A percentile compares a stretch with the other conserved stretches of the same genome.
Conservation (phyloP, 64 coral and sea anemone genomes). For the Porites australiensis region DNA sequence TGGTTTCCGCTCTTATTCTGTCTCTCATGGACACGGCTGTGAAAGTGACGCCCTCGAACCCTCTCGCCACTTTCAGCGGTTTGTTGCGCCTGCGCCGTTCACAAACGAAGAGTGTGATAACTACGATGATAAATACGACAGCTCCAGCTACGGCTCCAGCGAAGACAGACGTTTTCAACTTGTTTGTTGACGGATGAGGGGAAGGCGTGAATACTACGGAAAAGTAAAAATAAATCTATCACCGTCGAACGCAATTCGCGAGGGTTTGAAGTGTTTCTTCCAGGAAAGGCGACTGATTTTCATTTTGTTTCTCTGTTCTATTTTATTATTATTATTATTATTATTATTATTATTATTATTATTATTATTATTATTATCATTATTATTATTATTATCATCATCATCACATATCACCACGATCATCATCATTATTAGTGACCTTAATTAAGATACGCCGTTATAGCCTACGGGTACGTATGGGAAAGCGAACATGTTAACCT, state of each 20-base stretch:
- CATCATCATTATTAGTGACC: no score
- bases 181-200: not conserved
- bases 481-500: no score
- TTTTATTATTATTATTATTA: no score
- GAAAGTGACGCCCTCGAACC: constrained; percentile 67
- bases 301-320: no score
- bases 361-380: no score
- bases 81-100: not conserved
- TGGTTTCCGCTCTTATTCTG: constrained; percentile 83
- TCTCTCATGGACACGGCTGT: constrained; percentile 90
- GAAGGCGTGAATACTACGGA: not conserved
- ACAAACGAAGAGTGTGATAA: not conserved
- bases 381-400: no score
- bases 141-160: constrained; percentile 13
- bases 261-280: no score
- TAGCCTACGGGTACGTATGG: no score
- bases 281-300: no score
- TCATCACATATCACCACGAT: no score
- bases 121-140: not conserved
- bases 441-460: no score
- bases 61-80: constrained; percentile 1
- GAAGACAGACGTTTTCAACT: not conserved
- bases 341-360: no score
- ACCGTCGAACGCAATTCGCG: not conserved
- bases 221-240: not conserved